Evolutionary conservation across 2,888 invertebrate genomes (phyloP), one percentile per base, ranked within the genome.

Genomic region (Macrophya annulata): DNA sequence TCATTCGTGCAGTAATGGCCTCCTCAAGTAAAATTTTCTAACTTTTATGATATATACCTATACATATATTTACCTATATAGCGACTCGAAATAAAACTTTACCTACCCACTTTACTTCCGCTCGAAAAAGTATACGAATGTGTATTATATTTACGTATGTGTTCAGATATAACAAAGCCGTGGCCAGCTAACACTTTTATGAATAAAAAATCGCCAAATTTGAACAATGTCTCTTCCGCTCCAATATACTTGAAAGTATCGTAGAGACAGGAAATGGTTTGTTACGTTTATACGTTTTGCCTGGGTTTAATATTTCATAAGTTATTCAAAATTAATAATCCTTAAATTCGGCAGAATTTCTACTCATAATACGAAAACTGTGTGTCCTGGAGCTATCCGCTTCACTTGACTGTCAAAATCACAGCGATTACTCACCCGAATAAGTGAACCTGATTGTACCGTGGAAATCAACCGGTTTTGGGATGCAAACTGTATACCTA

Each of bases 401-500:
- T 45, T 74, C 74, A 21, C 21, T 43, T 45, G 15, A 74, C 71
- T 72, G n/a, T 12, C 45, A 45, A 74, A 74, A 74, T 74, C 74
- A 43, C 74, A 21, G 45, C 21, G 74, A 74, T 45, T 74, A 45
- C 43, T 45, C 43, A 21, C 21, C 45, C 15, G 74, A 21, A 74
- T 74, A 45, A 74, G 74, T 21, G 45, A 74, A 74, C 25, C 48
- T 74, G 43, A 43, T 74, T 74, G 74, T 74, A 74, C 17, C n/a
- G 45, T 10, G 77, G 5, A 37, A 55, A 51, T 77, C 55, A 51
- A 40, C 17, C 17, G 37, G 21, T 77, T 31, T 10, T 2, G 10
- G 77, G 77, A 17, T 51, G 31, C 40, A 77, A 55, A 51, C 77
- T 77, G 77, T 51, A n/a, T 77, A n/a, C 21, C 51, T 37, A 77